Evolutionary conservation across 2,888 invertebrate genomes (phyloP).

Genomic region (Lobophora halterata): DNA sequence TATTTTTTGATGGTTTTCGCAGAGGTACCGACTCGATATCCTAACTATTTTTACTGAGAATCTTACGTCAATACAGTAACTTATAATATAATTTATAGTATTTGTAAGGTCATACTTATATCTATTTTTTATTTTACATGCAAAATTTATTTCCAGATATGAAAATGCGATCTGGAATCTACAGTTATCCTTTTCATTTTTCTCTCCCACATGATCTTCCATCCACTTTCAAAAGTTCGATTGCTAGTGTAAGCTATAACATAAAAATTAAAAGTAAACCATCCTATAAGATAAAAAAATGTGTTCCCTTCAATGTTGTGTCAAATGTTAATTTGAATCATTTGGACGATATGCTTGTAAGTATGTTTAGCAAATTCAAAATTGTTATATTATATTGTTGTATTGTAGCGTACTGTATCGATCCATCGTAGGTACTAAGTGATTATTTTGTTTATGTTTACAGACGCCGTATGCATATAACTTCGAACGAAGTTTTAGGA

Average conservation of each 20-base stretch:
- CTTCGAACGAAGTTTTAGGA: slow-evolving; percentile 49
- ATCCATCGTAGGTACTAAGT: background rate
- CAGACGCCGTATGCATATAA: slow-evolving; percentile 53
- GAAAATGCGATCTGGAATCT: slow-evolving; percentile 48
- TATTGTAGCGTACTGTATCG: too few relatives aligned
- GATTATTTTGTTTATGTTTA: slow-evolving; percentile 25
- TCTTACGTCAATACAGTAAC: too few relatives aligned
- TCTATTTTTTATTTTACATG: too few relatives aligned
- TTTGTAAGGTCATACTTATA: too few relatives aligned
- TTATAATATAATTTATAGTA: too few relatives aligned
- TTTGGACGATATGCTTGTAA: slow-evolving; percentile 23
- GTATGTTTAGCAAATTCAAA: too few relatives aligned
- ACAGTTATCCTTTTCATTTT: slow-evolving; percentile 62
- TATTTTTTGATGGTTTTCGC: slow-evolving; percentile 47
- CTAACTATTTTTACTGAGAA: too few relatives aligned
- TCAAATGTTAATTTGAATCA: slow-evolving; percentile 51
- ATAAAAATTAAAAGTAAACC: slow-evolving; percentile 58
- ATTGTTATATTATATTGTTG: too few relatives aligned
- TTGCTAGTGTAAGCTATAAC: slow-evolving; percentile 56
- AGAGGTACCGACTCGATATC: too few relatives aligned
- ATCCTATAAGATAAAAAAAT: slow-evolving; percentile 42
- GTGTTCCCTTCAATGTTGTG: slow-evolving; percentile 47
- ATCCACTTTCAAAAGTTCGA: slow-evolving; percentile 58
- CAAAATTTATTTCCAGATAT: slow-evolving; percentile 41
- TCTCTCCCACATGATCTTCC: slow-evolving; percentile 59